Conservation (phyloP, 2,113 vertebrate species). For the Rhinolophus sinicus region DNA sequence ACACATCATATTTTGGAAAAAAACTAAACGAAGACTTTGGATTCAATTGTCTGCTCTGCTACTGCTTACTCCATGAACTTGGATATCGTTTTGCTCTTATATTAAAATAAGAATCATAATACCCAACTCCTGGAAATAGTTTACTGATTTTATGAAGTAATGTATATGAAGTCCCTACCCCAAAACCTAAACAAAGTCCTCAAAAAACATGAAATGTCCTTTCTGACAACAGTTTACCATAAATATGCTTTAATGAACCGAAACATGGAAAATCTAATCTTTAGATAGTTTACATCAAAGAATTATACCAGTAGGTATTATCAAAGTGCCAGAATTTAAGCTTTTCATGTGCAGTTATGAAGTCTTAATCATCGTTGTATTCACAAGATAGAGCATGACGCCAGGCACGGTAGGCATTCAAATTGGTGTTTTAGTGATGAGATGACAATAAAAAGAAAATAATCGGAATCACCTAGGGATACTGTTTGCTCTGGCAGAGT, state of each 20-base stretch:
- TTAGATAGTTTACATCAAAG: slow-evolving; percentile 15
- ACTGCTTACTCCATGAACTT: background rate
- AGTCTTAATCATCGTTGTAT: background rate
- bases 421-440: background rate
- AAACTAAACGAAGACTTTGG: background rate
- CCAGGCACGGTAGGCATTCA: background rate
- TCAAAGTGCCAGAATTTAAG: background rate
- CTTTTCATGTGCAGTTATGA: background rate
- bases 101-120: background rate
- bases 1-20: background rate
- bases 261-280: slow-evolving; percentile 4
- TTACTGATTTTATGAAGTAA: background rate
- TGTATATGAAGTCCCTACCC: background rate
- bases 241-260: background rate
- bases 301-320: background rate
- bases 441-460: background rate
- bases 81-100: background rate
- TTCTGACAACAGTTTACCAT: background rate
- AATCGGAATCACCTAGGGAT: background rate
- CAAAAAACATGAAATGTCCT: slow-evolving; percentile 24
- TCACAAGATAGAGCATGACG: background rate
- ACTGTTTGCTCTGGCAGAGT: background rate
- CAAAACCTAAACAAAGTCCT: background rate
- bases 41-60: background rate
- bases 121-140: background rate